These are phyloP conservation scores for Coenonympha glycerion DNA, from an alignment of 2,888 invertebrate species.

Conservation along the genomic window DNA sequence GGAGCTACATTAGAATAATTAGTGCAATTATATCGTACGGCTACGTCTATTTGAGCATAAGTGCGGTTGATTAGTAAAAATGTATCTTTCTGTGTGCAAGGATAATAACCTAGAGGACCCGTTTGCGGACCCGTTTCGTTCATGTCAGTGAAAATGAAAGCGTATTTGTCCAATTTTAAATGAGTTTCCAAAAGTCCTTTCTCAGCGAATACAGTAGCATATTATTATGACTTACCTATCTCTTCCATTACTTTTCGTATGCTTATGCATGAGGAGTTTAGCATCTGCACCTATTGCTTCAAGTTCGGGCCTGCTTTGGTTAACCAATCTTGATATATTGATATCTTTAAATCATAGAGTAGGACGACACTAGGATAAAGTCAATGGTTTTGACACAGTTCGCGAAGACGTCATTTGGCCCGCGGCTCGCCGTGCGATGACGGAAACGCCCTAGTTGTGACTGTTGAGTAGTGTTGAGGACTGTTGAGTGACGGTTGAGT, in stretches of 20 bases:
- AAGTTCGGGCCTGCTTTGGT: no score
- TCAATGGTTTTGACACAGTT: conserved; percentile 20
- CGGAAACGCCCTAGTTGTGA: conserved; percentile 23
- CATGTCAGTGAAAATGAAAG: not conserved
- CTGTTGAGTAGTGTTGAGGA: conserved; percentile 16
- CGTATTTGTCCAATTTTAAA: no score
- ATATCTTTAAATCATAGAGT: not conserved
- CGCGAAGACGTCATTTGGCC: conserved; percentile 12
- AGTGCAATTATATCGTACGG: conserved; percentile 4
- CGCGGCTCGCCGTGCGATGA: conserved; percentile 8
- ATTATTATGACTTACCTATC: no score
- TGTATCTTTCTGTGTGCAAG: not conserved
- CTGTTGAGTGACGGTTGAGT: conserved; percentile 5
- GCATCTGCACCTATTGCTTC: no score
- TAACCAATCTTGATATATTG: not conserved
- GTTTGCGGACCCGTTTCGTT: not conserved
- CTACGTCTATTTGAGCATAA: not conserved
- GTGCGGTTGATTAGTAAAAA: not conserved
- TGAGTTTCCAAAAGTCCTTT: no score
- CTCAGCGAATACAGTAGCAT: no score
- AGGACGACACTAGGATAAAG: not conserved
- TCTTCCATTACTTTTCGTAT: no score
- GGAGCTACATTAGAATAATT: conserved; percentile 7
- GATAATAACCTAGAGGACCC: no score
- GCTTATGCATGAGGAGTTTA: no score